phyloP scores from a whole-genome alignment of 2,113 vertebrate species.

The Lophura nycthemera region DNA sequence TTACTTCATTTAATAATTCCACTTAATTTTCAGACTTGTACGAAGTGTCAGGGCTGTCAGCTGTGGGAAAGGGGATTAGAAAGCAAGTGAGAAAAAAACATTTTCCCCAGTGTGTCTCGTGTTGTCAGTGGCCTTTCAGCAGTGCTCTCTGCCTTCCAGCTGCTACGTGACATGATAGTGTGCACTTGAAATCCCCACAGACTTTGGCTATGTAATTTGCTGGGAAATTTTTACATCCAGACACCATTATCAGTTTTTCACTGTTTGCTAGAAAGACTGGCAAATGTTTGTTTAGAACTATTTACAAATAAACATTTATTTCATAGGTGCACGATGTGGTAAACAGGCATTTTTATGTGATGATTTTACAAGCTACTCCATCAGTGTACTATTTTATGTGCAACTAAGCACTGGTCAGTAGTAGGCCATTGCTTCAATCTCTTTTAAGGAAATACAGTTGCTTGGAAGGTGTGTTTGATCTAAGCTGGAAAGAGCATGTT shows the following conservation, averaged over 20 bases:
- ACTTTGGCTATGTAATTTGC: not conserved
- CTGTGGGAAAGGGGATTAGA: conserved; percentile 42
- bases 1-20: not conserved
- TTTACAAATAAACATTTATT: not conserved
- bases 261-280: not conserved
- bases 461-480: not conserved
- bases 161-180: conserved; percentile 48
- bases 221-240: not conserved
- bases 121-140: conserved; percentile 56
- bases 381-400: not conserved
- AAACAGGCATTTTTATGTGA: not conserved
- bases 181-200: not conserved
- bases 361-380: not conserved
- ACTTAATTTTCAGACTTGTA: conserved; percentile 55
- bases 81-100: not conserved
- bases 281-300: not conserved
- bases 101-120: not conserved
- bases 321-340: not conserved
- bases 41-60: conserved; percentile 59
- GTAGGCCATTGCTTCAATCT: not conserved
- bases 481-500: not conserved
- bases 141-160: not conserved
- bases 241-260: not conserved
- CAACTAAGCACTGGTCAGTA: not conserved
- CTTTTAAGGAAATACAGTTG: not conserved